These are phyloP conservation scores for Sebastes schlegelii DNA, from an alignment of 2,113 vertebrate genomes.

Conservation along the genomic window DNA sequence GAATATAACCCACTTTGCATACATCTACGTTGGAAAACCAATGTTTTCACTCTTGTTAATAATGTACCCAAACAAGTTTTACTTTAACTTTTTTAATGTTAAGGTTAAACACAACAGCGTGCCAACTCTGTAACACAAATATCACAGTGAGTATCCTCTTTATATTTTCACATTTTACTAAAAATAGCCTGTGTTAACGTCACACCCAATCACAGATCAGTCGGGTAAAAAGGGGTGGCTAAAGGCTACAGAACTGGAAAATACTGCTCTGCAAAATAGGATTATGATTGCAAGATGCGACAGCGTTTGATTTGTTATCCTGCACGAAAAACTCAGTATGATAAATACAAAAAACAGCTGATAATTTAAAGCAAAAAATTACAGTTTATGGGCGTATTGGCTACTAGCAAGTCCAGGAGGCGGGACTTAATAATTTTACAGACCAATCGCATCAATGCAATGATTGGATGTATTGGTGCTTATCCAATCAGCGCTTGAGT, in stretches of 20 bases:
- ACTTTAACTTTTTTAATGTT: background rate
- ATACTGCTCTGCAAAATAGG: background rate
- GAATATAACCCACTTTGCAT: background rate
- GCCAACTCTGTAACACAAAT: constrained; percentile 36
- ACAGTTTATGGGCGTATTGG: constrained; percentile 53
- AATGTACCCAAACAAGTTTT: background rate
- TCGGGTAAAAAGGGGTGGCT: constrained; percentile 52
- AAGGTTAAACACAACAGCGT: background rate
- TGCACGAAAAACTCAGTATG: background rate
- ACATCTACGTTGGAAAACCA: background rate
- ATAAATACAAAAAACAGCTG: background rate
- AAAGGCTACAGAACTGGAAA: constrained; percentile 28
- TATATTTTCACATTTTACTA: constrained; percentile 82
- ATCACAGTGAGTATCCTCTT: constrained; percentile 50
- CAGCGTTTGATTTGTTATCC: background rate
- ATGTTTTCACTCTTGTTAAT: background rate
- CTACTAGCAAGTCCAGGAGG: constrained; percentile 62
- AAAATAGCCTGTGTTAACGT: constrained; percentile 81
- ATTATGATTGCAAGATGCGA: background rate
- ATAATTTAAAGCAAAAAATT: constrained; percentile 27
- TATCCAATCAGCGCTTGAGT: constrained; percentile 62
- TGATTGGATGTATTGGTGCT: constrained; percentile 22
- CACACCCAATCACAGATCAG: constrained; percentile 81
- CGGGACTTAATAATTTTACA: constrained; percentile 56
- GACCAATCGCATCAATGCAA: constrained; percentile 70